Conservation (phyloP, 2,113 vertebrate genomes). For the Neogale vison region DNA sequence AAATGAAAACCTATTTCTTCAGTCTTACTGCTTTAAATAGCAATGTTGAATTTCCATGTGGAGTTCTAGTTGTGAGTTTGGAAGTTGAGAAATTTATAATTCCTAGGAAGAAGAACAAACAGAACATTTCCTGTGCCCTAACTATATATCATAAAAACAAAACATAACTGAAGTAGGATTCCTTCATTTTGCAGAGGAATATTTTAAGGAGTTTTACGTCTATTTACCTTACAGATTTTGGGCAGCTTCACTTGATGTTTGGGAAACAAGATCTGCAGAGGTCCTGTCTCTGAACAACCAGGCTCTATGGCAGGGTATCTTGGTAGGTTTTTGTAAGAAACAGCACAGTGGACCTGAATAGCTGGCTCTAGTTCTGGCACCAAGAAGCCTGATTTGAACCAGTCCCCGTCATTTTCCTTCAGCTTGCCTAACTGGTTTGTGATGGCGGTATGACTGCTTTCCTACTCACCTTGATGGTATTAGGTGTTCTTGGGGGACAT, state of each 20-base stretch:
- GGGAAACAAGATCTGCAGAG: background rate
- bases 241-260: background rate
- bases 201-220: background rate
- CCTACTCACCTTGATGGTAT: background rate
- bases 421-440: background rate
- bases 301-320: background rate
- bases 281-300: background rate
- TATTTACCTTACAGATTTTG: background rate
- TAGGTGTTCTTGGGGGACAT: background rate
- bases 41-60: background rate
- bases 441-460: background rate
- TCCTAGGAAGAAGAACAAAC: background rate
- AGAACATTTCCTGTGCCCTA: background rate
- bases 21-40: constrained; percentile 24
- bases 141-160: background rate
- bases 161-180: background rate
- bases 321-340: background rate
- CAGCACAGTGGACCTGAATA: background rate
- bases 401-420: background rate
- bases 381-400: background rate
- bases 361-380: background rate
- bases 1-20: constrained; percentile 1
- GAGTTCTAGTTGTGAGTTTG: background rate
- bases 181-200: background rate
- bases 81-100: background rate